These are phyloP conservation scores for Distichodus sexfasciatus DNA, from an alignment of 2,797 vertebrate genomes.

Conservation along the genomic window DNA sequence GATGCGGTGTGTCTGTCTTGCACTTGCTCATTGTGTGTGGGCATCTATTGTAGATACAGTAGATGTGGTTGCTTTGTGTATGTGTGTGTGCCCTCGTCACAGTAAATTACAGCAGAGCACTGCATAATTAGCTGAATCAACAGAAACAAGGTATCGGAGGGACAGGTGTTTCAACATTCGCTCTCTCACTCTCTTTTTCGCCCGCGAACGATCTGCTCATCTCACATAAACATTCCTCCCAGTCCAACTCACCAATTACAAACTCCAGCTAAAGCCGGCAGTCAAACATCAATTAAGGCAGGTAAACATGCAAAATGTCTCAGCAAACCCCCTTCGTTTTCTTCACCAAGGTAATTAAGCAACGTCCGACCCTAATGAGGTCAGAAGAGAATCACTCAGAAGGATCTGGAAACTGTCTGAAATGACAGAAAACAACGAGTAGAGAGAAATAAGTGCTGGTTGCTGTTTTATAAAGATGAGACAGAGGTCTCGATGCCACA, in stretches of 20 bases:
- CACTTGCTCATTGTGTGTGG: too few species aligned
- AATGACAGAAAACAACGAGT: too few species aligned
- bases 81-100: neutral
- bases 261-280: slow-evolving; percentile 39
- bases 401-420: neutral
- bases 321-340: neutral
- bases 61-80: neutral
- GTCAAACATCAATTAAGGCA: slow-evolving; percentile 4
- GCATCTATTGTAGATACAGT: neutral
- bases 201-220: neutral
- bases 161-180: slow-evolving; percentile 30
- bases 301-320: slow-evolving; percentile 20
- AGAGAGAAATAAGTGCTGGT: too few species aligned
- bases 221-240: slow-evolving; percentile 49
- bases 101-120: slow-evolving; percentile 27
- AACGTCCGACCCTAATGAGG: neutral
- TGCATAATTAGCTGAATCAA: slow-evolving; percentile 71
- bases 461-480: too few species aligned
- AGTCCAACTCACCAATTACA: slow-evolving; percentile 63
- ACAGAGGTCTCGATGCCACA: too few species aligned
- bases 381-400: neutral
- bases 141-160: slow-evolving; percentile 52
- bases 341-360: neutral
- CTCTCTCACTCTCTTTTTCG: neutral
- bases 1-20: too few species aligned